phyloP scores from a whole-genome alignment of 2,888 invertebrate species.

The Pomacea canaliculata region DNA sequence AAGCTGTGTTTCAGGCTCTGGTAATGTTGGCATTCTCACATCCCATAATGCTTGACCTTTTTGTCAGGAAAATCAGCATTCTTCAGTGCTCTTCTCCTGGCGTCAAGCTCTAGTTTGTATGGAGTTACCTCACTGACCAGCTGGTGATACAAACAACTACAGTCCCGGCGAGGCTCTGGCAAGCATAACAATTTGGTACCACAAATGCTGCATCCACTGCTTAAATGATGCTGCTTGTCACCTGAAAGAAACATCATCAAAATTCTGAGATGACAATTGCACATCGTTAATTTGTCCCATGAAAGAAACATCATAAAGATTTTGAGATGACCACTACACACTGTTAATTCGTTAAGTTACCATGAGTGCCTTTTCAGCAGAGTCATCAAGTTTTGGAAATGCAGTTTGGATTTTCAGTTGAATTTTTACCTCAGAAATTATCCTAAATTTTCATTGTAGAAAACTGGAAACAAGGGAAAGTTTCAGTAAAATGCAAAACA shows the following conservation, averaged over 20 bases:
- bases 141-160: slow-evolving; percentile 24
- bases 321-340: too few relatives aligned
- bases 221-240: slow-evolving; percentile 1
- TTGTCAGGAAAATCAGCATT: slow-evolving; percentile 18
- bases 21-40: too few relatives aligned
- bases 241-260: slow-evolving; percentile 10
- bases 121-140: not conserved
- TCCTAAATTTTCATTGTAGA: too few relatives aligned
- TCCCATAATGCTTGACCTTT: slow-evolving; percentile 8
- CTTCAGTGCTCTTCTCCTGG: slow-evolving; percentile 26
- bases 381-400: too few relatives aligned
- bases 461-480: too few relatives aligned
- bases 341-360: too few relatives aligned
- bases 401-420: too few relatives aligned
- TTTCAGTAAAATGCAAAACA: too few relatives aligned
- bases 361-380: too few relatives aligned
- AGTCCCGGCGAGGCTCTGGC: not conserved
- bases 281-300: not conserved
- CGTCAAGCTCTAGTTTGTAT: slow-evolving; percentile 13
- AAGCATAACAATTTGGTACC: slow-evolving; percentile 5
- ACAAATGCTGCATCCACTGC: slow-evolving; percentile 22
- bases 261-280: too few relatives aligned
- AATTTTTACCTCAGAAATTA: too few relatives aligned
- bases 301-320: not conserved
- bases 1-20: too few relatives aligned